Percentiles rank a stretch among this genome's conserved stretches.
These are phyloP conservation scores for Lates japonicus DNA, from an alignment of 2,797 vertebrate genomes.

Conservation along the genomic window DNA sequence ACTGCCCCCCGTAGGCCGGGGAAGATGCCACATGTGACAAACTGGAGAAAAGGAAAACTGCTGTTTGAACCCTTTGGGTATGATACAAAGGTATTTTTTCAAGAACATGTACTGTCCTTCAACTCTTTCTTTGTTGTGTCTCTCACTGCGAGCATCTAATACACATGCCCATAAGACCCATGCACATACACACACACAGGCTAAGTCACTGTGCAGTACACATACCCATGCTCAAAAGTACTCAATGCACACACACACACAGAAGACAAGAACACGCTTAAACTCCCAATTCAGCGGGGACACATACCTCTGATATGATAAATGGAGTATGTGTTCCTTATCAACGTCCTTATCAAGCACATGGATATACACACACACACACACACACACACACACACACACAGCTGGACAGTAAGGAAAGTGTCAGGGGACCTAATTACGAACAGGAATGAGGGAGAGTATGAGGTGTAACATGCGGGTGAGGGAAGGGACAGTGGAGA, in stretches of 20 bases:
- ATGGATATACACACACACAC: conserved; percentile 44
- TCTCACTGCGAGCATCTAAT: conserved; percentile 27
- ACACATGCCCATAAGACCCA: conserved; percentile 30
- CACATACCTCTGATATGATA: conserved; percentile 59
- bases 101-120: conserved; percentile 72
- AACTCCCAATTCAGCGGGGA: conserved; percentile 60
- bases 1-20: conserved; percentile 66
- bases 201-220: conserved; percentile 25
- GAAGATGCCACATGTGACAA: conserved; percentile 38
- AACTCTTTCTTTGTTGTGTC: conserved; percentile 53
- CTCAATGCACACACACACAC: neutral
- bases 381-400: conserved; percentile 39
- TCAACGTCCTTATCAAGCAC: conserved; percentile 45
- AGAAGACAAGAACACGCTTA: conserved; percentile 48
- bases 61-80: conserved; percentile 34
- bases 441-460: conserved; percentile 42
- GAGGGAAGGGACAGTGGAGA: conserved; percentile 49
- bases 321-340: conserved; percentile 55
- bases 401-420: conserved; percentile 65
- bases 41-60: conserved; percentile 18
- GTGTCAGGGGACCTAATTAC: conserved; percentile 77
- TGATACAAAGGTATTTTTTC: conserved; percentile 28
- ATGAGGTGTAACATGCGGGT: conserved; percentile 53
- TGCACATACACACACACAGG: neutral
- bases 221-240: conserved; percentile 10